phyloP scores from a whole-genome alignment of 1,140 invertebrate genomes.

The Drosophila bocqueti region DNA sequence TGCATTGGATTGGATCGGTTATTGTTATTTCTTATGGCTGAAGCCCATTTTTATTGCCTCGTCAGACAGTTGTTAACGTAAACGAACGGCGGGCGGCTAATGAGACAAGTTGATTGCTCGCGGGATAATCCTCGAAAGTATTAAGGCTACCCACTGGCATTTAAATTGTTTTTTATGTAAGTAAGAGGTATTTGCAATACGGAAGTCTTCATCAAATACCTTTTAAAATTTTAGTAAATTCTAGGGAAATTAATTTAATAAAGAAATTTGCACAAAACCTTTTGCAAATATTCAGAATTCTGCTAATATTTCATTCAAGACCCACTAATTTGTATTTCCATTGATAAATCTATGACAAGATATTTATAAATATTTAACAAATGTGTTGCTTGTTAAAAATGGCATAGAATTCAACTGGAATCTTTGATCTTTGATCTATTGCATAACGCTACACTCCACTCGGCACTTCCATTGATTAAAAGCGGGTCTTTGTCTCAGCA shows the following conservation, averaged over 20 bases:
- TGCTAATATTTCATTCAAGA: neutral
- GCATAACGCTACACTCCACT: conserved; percentile 25
- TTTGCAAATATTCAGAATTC: neutral
- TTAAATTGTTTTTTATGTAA: neutral
- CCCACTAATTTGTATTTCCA: neutral
- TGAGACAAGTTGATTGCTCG: conserved; percentile 40
- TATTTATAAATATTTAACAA: neutral
- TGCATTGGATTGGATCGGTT: conserved; percentile 23
- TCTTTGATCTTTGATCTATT: conserved; percentile 30
- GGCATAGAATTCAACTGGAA: conserved; percentile 12
- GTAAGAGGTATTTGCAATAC: neutral
- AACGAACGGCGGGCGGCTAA: conserved; percentile 44
- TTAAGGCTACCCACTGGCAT: neutral
- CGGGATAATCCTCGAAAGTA: conserved; percentile 20
- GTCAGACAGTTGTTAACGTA: conserved; percentile 13
- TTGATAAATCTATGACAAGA: neutral
- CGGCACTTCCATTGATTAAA: conserved; percentile 34
- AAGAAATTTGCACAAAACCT: neutral
- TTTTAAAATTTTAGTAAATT: neutral
- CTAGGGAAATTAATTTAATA: neutral
- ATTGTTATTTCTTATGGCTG: conserved; percentile 56
- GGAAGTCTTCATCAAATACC: neutral
- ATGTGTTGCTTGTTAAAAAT: conserved; percentile 1
- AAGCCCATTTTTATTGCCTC: conserved; percentile 42
- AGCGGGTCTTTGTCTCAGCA: conserved; percentile 25